These are phyloP conservation scores for Anoplopoma fimbria DNA, from an alignment of 2,113 vertebrate genomes.

Conservation along the genomic window DNA sequence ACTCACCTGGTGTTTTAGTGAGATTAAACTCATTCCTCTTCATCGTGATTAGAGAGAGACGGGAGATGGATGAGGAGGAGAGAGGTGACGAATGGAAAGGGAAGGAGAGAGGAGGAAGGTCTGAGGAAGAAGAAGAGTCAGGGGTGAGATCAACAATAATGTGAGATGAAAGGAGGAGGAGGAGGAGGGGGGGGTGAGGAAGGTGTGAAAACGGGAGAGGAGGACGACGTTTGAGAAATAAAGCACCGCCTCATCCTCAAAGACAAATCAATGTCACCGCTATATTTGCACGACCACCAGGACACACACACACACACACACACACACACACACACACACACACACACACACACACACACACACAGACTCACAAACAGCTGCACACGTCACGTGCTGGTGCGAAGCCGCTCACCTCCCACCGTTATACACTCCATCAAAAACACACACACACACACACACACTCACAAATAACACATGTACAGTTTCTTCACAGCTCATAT, in stretches of 20 bases:
- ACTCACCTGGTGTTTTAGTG: slow-evolving; percentile 11
- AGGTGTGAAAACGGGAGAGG: neutral
- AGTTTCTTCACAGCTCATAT: neutral
- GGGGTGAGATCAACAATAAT: neutral
- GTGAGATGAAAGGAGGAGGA: neutral
- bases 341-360: slow-evolving; percentile 36
- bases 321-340: slow-evolving; percentile 27
- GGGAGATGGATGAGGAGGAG: neutral
- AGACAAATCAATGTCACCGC: slow-evolving; percentile 74
- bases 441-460: slow-evolving; percentile 2
- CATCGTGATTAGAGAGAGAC: neutral
- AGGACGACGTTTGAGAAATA: slow-evolving; percentile 15
- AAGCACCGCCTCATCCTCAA: slow-evolving; percentile 43
- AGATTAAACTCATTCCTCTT: slow-evolving; percentile 10
- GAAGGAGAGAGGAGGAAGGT: neutral
- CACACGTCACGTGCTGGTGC: slow-evolving; percentile 29
- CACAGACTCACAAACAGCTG: slow-evolving; percentile 33
- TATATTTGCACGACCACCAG: slow-evolving; percentile 6
- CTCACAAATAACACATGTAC: slow-evolving; percentile 25
- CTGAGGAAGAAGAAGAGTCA: neutral
- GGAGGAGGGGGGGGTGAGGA: neutral
- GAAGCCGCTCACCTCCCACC: slow-evolving; percentile 29
- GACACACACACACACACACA: slow-evolving; percentile 31
- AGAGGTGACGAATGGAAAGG: neutral
- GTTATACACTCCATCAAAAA: neutral